Evolutionary conservation across 2,797 vertebrate genomes (phyloP), one percentile per base, ranked within the genome.

Genomic region (Myioborus melanocephalus): DNA sequence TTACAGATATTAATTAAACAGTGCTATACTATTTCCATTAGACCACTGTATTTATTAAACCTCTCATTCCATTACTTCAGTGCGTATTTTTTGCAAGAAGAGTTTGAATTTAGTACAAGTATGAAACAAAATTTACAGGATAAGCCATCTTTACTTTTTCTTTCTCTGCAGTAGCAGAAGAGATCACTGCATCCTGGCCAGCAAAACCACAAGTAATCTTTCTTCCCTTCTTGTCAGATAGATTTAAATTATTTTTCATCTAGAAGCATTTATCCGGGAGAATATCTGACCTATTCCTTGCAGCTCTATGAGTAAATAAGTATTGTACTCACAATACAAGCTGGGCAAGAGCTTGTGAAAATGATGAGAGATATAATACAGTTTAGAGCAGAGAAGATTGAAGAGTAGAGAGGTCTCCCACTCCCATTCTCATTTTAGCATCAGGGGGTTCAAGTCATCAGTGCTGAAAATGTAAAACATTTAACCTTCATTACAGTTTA

Each of bases 1-100:
- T 89, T 90, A 77, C 41, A 95, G 79, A 87, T 97, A 94, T 87
- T 95, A 97, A 96, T 95, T 92, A 90, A 94, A 88, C 87, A 76
- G 72, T 89, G 66, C 85, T 87, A 26, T 88, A 69, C 76, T 92
- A 93, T 79, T 95, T 96, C 56, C 46, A 89, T 95, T 92, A 91
- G 81, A 93, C 70, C 65, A 35, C 82, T 60, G 60, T 71, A 65
- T 94, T 97, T 97, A 94, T 95, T 97, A 87, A 47, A 94, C 30
- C 76, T 92, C 77, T 95, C 69, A 77, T 94, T 94, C 84, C 55
- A 78, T 91, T 96, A 90, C 65, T 91, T 95, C 85, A 22, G 60
- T 76, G 65, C 9, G 82, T 27, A 82, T 73, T 81, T 96, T 95
- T 94, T 96, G 43, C 32, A 90, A 82, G 66, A 83, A 79, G 24